Evolutionary conservation across 1,140 invertebrate genomes (phyloP).

Genomic region (Asobara japonica): DNA sequence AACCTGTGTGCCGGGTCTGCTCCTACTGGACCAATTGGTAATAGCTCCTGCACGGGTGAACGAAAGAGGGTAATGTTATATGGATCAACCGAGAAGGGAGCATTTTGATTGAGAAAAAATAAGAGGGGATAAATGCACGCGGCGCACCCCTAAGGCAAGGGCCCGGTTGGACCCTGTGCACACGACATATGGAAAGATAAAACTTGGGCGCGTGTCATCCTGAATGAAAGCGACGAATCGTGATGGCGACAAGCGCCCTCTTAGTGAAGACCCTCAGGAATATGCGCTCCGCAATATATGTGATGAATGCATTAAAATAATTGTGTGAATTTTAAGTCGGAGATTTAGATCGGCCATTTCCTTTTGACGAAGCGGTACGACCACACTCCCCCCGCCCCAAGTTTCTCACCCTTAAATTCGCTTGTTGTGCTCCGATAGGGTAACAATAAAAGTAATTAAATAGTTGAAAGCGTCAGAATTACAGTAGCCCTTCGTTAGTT

Average conservation of each 20-base stretch:
- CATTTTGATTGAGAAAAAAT: neutral
- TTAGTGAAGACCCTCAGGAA: constrained; percentile 16
- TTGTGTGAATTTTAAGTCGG: no score
- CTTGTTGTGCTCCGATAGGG: no score
- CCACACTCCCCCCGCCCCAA: no score
- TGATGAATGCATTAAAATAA: no score
- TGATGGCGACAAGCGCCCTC: constrained; percentile 38
- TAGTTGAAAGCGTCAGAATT: no score
- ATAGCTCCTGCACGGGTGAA: neutral
- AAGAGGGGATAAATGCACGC: constrained; percentile 18
- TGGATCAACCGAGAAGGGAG: neutral
- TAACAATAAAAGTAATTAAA: no score
- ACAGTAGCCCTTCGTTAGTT: no score
- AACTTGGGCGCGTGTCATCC: constrained; percentile 40
- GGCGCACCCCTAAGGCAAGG: constrained; percentile 21
- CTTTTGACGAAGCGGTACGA: no score
- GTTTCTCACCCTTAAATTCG: no score
- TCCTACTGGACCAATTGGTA: neutral
- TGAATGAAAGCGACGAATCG: constrained; percentile 42
- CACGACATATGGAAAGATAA: constrained; percentile 42
- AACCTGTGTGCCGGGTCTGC: constrained; percentile 5
- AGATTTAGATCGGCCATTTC: no score
- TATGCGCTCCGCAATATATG: no score
- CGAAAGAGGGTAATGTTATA: constrained; percentile 9
- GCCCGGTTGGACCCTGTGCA: constrained; percentile 15